A percentile compares a stretch with the other conserved stretches of the same genome.
Conservation (phyloP, 2,888 invertebrate species). For the Apotomis capreana region DNA sequence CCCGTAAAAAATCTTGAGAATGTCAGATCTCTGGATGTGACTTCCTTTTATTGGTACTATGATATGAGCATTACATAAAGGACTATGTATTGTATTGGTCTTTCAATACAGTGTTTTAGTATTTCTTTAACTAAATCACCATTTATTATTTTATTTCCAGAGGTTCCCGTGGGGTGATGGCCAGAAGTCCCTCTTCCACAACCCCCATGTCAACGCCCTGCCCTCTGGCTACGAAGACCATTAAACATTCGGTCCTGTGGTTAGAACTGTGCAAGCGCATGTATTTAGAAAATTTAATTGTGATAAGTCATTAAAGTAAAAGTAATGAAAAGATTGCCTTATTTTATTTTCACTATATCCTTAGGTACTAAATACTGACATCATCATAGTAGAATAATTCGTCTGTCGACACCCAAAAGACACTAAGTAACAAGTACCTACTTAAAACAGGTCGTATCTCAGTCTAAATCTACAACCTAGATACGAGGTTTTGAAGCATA, state of each 20-base stretch:
- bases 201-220: conserved; percentile 89
- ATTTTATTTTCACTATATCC: conserved; percentile 10
- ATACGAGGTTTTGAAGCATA: too few relatives aligned
- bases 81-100: too few relatives aligned
- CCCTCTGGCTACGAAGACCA: conserved; percentile 91
- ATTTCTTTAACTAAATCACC: too few relatives aligned
- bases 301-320: conserved; percentile 59
- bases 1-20: too few relatives aligned
- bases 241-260: conserved; percentile 43
- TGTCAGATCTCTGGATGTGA: too few relatives aligned
- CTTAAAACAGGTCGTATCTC: too few relatives aligned
- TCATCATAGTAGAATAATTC: not conserved
- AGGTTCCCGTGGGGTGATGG: conserved; percentile 98
- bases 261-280: conserved; percentile 43
- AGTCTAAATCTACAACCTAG: too few relatives aligned
- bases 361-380: not conserved
- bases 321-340: conserved; percentile 42
- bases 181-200: conserved; percentile 93
- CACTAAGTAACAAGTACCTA: too few relatives aligned
- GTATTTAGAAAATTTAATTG: conserved; percentile 63
- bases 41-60: too few relatives aligned
- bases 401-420: too few relatives aligned
- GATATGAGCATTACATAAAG: too few relatives aligned
- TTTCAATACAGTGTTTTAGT: not conserved
- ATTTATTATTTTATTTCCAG: conserved; percentile 69